These are phyloP conservation scores for Peromyscus melanophrys DNA, from an alignment of 2,797 vertebrate genomes.

Conservation along the genomic window DNA sequence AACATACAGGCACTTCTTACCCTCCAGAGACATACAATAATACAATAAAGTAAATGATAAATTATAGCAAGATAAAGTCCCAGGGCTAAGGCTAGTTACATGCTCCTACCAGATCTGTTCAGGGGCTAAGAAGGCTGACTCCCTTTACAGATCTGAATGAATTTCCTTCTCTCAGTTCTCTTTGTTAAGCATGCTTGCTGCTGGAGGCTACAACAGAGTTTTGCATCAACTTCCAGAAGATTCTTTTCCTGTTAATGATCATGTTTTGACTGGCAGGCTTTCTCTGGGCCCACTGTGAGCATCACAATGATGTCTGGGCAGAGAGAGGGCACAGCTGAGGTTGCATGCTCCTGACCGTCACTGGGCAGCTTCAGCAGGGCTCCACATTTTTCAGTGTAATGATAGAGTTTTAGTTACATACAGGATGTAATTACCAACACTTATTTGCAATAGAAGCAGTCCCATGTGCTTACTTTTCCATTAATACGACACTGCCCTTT, in stretches of 20 bases:
- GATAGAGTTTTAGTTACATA: conserved; percentile 62
- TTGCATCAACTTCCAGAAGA: not conserved
- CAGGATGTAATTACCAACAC: conserved; percentile 64
- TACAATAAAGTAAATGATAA: not conserved
- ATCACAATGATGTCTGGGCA: rapidly evolving
- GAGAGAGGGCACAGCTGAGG: not conserved
- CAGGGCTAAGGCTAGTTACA: not conserved
- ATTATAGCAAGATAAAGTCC: not conserved
- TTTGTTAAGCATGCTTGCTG: not conserved
- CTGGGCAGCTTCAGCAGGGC: not conserved
- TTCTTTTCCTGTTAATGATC: not conserved
- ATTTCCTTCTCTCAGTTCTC: not conserved
- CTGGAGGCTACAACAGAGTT: not conserved
- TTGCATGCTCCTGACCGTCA: not conserved
- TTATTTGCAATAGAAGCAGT: conserved; percentile 42
- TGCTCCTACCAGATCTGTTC: not conserved
- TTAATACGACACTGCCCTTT: not conserved
- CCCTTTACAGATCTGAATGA: rapidly evolving
- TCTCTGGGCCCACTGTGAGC: not conserved
- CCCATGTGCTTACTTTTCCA: conserved; percentile 37
- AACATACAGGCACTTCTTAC: not conserved
- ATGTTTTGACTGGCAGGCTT: not conserved
- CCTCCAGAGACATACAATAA: not conserved
- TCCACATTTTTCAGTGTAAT: not conserved
- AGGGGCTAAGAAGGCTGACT: not conserved